phyloP scores from a whole-genome alignment of 2,888 invertebrate genomes.

The Hofmannophila pseudospretella region DNA sequence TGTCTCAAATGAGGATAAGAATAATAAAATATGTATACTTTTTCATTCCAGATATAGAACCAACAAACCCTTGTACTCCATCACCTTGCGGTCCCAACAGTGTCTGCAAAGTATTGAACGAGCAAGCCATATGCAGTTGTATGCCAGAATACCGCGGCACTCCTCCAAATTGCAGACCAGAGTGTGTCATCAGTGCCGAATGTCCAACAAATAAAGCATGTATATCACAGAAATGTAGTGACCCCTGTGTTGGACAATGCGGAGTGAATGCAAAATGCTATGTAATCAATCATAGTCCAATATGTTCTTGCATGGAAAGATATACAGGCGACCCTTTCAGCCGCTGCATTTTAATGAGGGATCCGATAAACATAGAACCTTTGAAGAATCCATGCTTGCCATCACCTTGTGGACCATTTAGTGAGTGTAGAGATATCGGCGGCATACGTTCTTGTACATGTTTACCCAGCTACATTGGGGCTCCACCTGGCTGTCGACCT shows the following conservation, averaged over 20 bases:
- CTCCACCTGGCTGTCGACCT: constrained; percentile 83
- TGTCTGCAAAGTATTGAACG: constrained; percentile 84
- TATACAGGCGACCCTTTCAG: constrained; percentile 83
- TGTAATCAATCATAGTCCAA: constrained; percentile 84
- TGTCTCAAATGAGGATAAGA: too few species aligned
- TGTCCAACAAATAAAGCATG: constrained; percentile 83
- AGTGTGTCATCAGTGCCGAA: constrained; percentile 84
- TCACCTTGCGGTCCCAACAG: constrained; percentile 92
- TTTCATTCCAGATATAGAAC: constrained; percentile 43
- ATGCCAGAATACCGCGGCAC: constrained; percentile 80
- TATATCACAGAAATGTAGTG: constrained; percentile 81
- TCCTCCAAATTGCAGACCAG: constrained; percentile 85
- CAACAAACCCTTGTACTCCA: constrained; percentile 82
- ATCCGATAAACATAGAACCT: constrained; percentile 31
- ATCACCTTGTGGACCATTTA: constrained; percentile 82
- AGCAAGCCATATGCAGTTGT: constrained; percentile 85
- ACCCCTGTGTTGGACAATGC: constrained; percentile 86
- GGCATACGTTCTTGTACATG: constrained; percentile 82
- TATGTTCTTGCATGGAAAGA: constrained; percentile 80
- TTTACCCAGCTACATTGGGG: constrained; percentile 81
- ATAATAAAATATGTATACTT: too few species aligned
- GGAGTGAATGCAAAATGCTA: constrained; percentile 85
- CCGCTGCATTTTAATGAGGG: constrained; percentile 65
- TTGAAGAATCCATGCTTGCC: constrained; percentile 78
- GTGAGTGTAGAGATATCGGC: constrained; percentile 79